phyloP scores from a whole-genome alignment of 2,113 vertebrate species.

The Barnardius zonarius region DNA sequence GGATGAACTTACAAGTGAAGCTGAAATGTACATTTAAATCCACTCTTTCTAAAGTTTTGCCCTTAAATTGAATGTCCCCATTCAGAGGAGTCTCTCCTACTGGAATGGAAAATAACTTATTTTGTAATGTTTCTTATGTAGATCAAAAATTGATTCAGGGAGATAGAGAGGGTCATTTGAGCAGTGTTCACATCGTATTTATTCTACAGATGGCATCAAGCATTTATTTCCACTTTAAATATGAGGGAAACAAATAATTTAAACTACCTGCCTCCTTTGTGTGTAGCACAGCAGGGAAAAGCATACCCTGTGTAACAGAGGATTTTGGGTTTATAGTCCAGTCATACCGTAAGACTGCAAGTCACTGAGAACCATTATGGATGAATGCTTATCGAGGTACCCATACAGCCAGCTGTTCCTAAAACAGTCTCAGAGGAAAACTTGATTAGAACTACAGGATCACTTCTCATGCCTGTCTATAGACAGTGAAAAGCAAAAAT shows the following conservation, averaged over 20 bases:
- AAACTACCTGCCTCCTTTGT: not conserved
- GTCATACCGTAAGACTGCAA: not conserved
- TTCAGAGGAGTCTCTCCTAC: not conserved
- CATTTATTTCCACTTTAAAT: not conserved
- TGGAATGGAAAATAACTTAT: not conserved
- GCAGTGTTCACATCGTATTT: not conserved
- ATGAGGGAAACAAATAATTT: not conserved
- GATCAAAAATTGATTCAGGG: not conserved
- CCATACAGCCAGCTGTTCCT: not conserved
- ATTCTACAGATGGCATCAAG: not conserved
- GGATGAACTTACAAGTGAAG: conserved; percentile 9
- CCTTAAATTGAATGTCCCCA: not conserved
- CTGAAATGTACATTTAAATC: conserved; percentile 22
- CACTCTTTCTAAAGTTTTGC: not conserved
- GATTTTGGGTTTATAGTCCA: not conserved
- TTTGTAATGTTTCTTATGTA: not conserved
- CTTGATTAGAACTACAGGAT: not conserved
- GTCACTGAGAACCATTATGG: not conserved
- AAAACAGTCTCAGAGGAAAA: not conserved
- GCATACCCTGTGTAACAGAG: not conserved
- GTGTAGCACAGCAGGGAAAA: not conserved
- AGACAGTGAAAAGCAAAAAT: not conserved
- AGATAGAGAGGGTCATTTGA: not conserved
- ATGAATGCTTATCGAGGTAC: not conserved
- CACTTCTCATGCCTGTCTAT: fast-evolving